These are phyloP conservation scores for Eubucco bourcierii DNA, from an alignment of 2,113 vertebrate genomes.

Conservation along the genomic window DNA sequence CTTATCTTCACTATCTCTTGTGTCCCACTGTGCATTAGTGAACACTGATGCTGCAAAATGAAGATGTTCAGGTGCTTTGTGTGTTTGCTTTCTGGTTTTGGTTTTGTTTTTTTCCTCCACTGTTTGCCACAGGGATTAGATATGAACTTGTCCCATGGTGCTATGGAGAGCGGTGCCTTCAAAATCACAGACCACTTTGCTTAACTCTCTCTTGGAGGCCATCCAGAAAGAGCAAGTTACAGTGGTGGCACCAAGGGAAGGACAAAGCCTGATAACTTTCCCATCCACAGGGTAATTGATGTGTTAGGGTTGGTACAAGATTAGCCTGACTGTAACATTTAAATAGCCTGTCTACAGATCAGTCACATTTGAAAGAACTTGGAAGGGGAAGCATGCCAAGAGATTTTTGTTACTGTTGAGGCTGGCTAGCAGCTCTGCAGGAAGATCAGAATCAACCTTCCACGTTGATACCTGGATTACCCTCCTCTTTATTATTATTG, in stretches of 20 bases:
- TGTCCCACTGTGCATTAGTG: not conserved
- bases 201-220: not conserved
- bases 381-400: not conserved
- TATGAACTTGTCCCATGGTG: not conserved
- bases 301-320: not conserved
- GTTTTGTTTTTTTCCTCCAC: not conserved
- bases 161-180: accelerated
- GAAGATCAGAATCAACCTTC: not conserved
- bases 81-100: not conserved
- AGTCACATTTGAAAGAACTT: not conserved
- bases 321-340: not conserved
- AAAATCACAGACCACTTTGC: not conserved
- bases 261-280: not conserved
- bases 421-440: not conserved
- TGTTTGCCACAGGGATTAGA: not conserved
- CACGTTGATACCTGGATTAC: not conserved
- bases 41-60: not conserved
- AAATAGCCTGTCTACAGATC: not conserved
- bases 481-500: conserved; percentile 28
- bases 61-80: not conserved
- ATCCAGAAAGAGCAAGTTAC: not conserved
- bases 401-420: not conserved
- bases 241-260: not conserved
- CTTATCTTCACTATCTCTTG: not conserved
- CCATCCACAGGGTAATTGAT: not conserved